Conservation (phyloP, 1,140 invertebrate species). For the Sitophilus oryzae region DNA sequence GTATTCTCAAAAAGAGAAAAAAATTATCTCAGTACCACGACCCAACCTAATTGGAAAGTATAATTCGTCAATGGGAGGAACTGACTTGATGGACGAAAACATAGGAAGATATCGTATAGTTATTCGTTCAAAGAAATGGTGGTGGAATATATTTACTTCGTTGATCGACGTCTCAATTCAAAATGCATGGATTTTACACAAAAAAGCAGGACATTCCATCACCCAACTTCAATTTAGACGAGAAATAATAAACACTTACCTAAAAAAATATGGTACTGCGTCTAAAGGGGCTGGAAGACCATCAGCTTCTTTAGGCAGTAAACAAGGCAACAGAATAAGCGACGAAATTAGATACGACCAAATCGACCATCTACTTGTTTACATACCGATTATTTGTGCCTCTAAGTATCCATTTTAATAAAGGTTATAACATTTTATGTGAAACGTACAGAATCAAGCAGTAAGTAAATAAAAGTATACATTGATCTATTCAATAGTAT, state of each 20-base stretch:
- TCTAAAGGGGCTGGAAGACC: too few species aligned
- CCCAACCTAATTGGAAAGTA: constrained; percentile 40
- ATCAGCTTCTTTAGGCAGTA: background rate
- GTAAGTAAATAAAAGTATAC: too few species aligned
- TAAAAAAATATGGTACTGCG: constrained; percentile 1
- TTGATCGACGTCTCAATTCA: constrained; percentile 34
- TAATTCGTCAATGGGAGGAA: constrained; percentile 39
- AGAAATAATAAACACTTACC: too few species aligned
- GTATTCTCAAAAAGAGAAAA: constrained; percentile 43
- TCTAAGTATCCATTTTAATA: too few species aligned
- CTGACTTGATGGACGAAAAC: constrained; percentile 42
- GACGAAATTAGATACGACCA: too few species aligned
- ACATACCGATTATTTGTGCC: too few species aligned
- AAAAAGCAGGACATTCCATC: constrained; percentile 4
- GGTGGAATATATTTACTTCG: constrained; percentile 38
- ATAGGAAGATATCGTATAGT: constrained; percentile 39
- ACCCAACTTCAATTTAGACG: background rate
- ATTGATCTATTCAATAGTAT: too few species aligned
- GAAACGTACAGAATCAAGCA: too few species aligned
- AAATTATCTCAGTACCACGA: constrained; percentile 37
- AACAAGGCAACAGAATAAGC: constrained; percentile 1
- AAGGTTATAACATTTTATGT: too few species aligned
- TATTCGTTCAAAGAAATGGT: constrained; percentile 42
- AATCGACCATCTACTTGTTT: constrained; percentile 4
- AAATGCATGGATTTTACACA: constrained; percentile 29